Evolutionary conservation across 1,140 invertebrate species (phyloP), one percentile per base, ranked within the genome.

Genomic region (Lepidurus packardi): DNA sequence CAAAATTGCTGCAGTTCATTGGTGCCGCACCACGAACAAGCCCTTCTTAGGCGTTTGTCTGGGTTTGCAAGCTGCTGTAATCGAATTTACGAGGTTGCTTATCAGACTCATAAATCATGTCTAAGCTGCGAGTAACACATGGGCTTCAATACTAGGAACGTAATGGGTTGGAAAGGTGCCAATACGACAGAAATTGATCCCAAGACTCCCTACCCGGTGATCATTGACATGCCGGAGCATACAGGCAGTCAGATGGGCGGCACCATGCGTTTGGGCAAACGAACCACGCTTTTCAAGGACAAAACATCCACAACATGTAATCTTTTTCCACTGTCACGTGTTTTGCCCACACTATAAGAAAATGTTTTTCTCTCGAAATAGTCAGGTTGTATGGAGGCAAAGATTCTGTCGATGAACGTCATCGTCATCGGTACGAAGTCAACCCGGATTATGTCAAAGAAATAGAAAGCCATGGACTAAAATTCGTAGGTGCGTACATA

Each of bases 211-310:
- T 84, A 93, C 84, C 92, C 93, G 34, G 86, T 98, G 43, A 93
- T 99, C 1, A 96, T 99, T 79, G 97, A 99, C 81, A 99, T 99
- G 98, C 96, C 97, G 0, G 98, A 99, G 87, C 95, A 99, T 85
- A 94, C 96, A 85, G 89, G 90, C 7, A 95, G 94, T 1, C 88
- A 93, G 80, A 92, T 98, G 88, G 98, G 98, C 7, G 98, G 97
- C 34, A 99, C 98, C 0, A 99, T 99, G 98, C 88, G 98, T 79
- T 87, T 99, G 10, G 98, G 98, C 11, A 94, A 93, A 83, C 89
- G 96, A 81, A 90, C 89, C 73, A 99, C 98, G 1, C 85, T 92
- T 47, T 96, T 99, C 87, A 86, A 16, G 84, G 79, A 21, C 77
- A 83, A 43, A 45, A 73, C 41, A 75, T 78, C 43, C 16, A 43